Evolutionary conservation across 2,113 vertebrate species (phyloP).

Genomic region (Chinchilla lanigera): DNA sequence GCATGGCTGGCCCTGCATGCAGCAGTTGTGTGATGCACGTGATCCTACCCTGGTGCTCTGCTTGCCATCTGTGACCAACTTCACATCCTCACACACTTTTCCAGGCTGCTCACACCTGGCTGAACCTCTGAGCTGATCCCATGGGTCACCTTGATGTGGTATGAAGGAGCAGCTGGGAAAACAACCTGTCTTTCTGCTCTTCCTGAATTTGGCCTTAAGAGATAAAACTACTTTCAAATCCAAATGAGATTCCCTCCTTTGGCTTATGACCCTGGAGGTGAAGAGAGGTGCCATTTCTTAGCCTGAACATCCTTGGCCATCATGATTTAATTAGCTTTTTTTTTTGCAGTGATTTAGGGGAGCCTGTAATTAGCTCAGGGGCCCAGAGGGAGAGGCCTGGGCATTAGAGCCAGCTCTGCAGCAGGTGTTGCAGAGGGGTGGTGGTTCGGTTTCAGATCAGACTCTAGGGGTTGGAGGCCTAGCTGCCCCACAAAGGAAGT

Average conservation of each 20-base stretch:
- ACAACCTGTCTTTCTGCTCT: neutral
- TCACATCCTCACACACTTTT: neutral
- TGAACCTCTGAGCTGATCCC: neutral
- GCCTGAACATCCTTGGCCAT: constrained; percentile 48
- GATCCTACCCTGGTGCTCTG: neutral
- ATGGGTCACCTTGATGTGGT: neutral
- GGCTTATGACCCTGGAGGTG: neutral
- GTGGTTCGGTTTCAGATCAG: neutral
- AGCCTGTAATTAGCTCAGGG: constrained; percentile 70
- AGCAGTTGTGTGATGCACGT: neutral
- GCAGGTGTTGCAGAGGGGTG: neutral
- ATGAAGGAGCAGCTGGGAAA: neutral
- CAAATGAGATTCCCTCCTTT: neutral
- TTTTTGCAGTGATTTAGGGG: constrained; percentile 61
- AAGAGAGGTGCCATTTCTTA: constrained; percentile 43
- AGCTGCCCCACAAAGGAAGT: neutral
- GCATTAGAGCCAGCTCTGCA: neutral
- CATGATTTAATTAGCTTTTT: constrained; percentile 69
- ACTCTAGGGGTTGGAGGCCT: neutral
- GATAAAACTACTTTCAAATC: neutral
- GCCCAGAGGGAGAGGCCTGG: neutral
- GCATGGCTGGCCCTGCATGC: neutral
- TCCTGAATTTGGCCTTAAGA: neutral
- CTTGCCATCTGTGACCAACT: neutral
- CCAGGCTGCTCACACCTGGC: neutral